Conservation (phyloP, 2,113 vertebrate genomes). For the Sitta europaea region DNA sequence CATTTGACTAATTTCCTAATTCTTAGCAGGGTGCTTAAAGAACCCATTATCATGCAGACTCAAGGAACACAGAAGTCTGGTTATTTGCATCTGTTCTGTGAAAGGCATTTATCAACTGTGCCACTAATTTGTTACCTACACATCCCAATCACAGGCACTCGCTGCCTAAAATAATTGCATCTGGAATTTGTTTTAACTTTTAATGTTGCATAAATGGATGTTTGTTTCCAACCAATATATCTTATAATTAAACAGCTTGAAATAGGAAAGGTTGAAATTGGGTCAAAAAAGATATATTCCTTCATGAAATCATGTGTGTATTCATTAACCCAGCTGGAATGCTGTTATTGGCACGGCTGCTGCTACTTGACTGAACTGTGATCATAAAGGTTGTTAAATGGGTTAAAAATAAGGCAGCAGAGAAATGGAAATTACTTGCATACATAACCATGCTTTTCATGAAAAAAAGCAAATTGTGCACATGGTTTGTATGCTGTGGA, state of each 20-base stretch:
- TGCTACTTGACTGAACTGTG: constrained; percentile 35
- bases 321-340: constrained; percentile 48
- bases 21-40: constrained; percentile 74
- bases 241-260: constrained; percentile 49
- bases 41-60: constrained; percentile 64
- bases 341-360: neutral
- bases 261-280: constrained; percentile 30
- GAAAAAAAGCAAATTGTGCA: neutral
- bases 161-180: constrained; percentile 24
- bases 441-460: neutral
- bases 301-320: constrained; percentile 31
- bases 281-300: constrained; percentile 43
- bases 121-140: constrained; percentile 59
- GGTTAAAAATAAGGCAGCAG: constrained; percentile 53
- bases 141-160: constrained; percentile 4
- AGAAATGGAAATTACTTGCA: constrained; percentile 24
- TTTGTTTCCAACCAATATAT: constrained; percentile 40
- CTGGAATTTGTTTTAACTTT: constrained; percentile 58
- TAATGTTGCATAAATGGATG: constrained; percentile 29
- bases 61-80: constrained; percentile 57
- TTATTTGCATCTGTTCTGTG: constrained; percentile 61
- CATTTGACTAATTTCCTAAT: constrained; percentile 87
- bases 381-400: constrained; percentile 52
- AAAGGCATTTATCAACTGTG: constrained; percentile 62
- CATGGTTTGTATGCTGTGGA: neutral